Evolutionary conservation across 2,113 vertebrate genomes (phyloP).

Genomic region (Ia io): DNA sequence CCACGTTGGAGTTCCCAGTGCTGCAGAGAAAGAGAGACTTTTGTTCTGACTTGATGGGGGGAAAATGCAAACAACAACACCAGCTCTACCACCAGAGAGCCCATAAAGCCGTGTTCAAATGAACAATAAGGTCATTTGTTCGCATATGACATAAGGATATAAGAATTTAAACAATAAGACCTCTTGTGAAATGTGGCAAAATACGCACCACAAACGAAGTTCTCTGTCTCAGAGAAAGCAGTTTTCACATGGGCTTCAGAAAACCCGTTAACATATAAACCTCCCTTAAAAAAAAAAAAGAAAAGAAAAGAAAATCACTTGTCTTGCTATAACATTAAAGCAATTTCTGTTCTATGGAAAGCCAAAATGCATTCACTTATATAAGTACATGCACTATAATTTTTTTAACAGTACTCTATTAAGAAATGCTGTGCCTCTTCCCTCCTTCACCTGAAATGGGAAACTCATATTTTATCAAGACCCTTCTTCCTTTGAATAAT

Average conservation of each 20-base stretch:
- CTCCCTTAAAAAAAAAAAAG: conserved; percentile 51
- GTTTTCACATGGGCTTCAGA: conserved; percentile 78
- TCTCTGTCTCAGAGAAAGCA: conserved; percentile 74
- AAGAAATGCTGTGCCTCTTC: conserved; percentile 52
- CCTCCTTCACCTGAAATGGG: conserved; percentile 47
- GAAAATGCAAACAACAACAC: conserved; percentile 76
- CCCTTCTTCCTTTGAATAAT: conserved; percentile 24
- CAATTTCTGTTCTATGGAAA: conserved; percentile 81
- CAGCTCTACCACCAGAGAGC: conserved; percentile 76
- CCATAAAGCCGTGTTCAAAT: conserved; percentile 77
- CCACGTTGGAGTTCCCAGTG: conserved; percentile 76
- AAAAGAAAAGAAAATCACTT: conserved; percentile 70
- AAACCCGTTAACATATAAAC: conserved; percentile 81
- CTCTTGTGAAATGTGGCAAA: conserved; percentile 80
- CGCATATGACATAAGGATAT: conserved; percentile 82
- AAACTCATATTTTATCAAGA: conserved; percentile 44
- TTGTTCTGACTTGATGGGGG: conserved; percentile 79
- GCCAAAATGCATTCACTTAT: conserved; percentile 75
- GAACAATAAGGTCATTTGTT: conserved; percentile 85
- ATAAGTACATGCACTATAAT: conserved; percentile 70
- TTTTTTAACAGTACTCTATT: conserved; percentile 39
- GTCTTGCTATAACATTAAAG: conserved; percentile 80
- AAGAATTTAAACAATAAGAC: conserved; percentile 82
- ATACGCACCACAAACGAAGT: conserved; percentile 73
- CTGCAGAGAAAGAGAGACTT: conserved; percentile 81